These are phyloP conservation scores for Eristalis tenax DNA, from an alignment of 2,888 invertebrate species.

Conservation along the genomic window DNA sequence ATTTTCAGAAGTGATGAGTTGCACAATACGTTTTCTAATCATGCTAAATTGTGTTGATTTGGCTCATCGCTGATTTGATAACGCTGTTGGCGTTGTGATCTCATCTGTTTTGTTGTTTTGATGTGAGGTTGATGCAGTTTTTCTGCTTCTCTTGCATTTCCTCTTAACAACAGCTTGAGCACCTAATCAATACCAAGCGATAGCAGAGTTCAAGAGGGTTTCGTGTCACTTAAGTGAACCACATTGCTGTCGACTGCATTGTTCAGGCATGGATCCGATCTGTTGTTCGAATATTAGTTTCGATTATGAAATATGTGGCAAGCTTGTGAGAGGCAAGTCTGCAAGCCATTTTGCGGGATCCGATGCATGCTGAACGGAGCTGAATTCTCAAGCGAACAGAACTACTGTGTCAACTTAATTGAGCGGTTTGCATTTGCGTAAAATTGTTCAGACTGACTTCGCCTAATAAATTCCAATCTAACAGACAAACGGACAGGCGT, in stretches of 20 bases:
- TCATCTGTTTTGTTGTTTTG: neutral
- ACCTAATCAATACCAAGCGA: slow-evolving; percentile 16
- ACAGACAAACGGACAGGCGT: no score
- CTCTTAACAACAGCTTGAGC: neutral
- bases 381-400: no score
- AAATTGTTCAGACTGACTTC: no score
- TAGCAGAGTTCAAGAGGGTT: slow-evolving; percentile 35
- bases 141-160: slow-evolving; percentile 15
- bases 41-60: neutral
- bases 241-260: neutral
- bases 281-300: neutral
- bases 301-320: neutral
- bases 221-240: neutral
- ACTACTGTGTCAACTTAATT: no score
- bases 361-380: no score
- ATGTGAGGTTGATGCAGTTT: neutral
- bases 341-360: no score
- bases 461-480: no score
- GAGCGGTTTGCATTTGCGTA: no score
- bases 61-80: neutral
- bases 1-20: neutral
- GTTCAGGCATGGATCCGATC: neutral
- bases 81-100: neutral
- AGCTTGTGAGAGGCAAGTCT: no score
- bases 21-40: neutral